These are phyloP conservation scores for Melanotaenia parkinsoni DNA, from an alignment of 2,797 vertebrate genomes.

Conservation along the genomic window DNA sequence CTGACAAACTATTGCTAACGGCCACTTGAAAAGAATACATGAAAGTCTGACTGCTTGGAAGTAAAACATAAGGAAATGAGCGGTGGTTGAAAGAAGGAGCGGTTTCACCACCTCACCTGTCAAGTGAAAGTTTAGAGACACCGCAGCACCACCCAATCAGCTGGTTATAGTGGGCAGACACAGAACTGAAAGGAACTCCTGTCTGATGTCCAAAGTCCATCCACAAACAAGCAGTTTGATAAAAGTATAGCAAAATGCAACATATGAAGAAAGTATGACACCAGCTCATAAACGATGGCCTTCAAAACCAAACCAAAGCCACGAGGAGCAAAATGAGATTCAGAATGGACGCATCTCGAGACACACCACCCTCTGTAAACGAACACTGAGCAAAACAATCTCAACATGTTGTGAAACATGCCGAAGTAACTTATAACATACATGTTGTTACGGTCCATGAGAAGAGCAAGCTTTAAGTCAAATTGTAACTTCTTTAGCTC, in stretches of 20 bases:
- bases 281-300: slow-evolving; percentile 56
- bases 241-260: slow-evolving; percentile 28
- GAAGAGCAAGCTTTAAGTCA: too few species aligned
- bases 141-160: background rate
- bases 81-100: background rate
- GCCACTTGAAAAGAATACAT: too few species aligned
- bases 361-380: too few species aligned
- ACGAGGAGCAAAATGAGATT: background rate
- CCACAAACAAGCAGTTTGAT: slow-evolving; percentile 42
- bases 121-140: slow-evolving; percentile 19
- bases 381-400: too few species aligned
- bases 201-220: slow-evolving; percentile 37
- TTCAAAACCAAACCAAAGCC: slow-evolving; percentile 50
- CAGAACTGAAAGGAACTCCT: slow-evolving; percentile 31
- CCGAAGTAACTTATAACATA: too few species aligned
- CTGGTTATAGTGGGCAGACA: slow-evolving; percentile 21
- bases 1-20: too few species aligned
- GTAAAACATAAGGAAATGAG: too few species aligned
- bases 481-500: too few species aligned
- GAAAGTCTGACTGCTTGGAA: too few species aligned
- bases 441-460: too few species aligned
- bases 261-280: slow-evolving; percentile 46
- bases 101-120: slow-evolving; percentile 29
- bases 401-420: too few species aligned
- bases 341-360: slow-evolving; percentile 13